Conservation (phyloP, 1,140 invertebrate genomes). For the Lepidurus couesii region DNA sequence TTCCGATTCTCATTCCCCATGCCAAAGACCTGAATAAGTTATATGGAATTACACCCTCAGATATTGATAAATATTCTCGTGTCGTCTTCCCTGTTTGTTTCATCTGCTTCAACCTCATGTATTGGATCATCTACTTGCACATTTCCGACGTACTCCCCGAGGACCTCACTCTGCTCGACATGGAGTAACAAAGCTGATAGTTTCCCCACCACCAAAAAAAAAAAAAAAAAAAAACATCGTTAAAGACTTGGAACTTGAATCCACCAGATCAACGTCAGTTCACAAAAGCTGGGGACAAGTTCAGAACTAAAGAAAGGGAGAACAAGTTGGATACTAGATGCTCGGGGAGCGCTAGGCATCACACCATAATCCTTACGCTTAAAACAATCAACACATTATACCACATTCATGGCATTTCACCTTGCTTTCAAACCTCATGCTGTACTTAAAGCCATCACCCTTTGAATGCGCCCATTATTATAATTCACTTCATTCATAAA, state of each 20-base stretch:
- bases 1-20: slow-evolving; percentile 20
- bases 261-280: background rate
- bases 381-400: slow-evolving; percentile 22
- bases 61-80: slow-evolving; percentile 51
- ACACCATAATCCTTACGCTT: slow-evolving; percentile 19
- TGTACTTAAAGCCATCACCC: background rate
- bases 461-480: background rate
- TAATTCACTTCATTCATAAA: background rate
- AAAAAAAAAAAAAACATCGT: background rate
- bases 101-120: slow-evolving; percentile 52
- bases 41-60: slow-evolving; percentile 47
- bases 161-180: slow-evolving; percentile 41
- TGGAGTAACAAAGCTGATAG: background rate
- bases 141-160: slow-evolving; percentile 46
- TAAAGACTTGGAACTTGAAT: background rate
- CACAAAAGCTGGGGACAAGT: background rate
- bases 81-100: slow-evolving; percentile 53
- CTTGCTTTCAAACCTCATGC: slow-evolving; percentile 3
- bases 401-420: slow-evolving; percentile 2
- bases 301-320: background rate
- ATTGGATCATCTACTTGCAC: slow-evolving; percentile 54
- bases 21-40: slow-evolving; percentile 43
- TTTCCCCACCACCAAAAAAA: background rate
- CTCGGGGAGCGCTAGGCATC: background rate
- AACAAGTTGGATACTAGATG: background rate